phyloP scores from a whole-genome alignment of 2,797 vertebrate species.

The Leuciscus waleckii region DNA sequence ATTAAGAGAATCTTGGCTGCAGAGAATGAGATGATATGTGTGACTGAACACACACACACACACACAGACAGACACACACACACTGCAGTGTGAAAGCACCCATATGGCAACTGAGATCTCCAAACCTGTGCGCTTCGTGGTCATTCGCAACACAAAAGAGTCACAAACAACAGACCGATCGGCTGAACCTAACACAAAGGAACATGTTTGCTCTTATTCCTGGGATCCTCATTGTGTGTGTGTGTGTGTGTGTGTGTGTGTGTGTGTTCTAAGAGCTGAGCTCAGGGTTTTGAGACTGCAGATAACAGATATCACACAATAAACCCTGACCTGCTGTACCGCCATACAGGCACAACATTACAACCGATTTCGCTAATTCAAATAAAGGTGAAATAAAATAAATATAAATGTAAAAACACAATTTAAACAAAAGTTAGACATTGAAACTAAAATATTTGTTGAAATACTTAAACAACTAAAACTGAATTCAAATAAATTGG shows the following conservation, averaged over 20 bases:
- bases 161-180: not conserved
- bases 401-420: no score
- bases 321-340: not conserved
- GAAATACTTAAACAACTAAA: not conserved
- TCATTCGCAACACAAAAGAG: constrained; percentile 1
- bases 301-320: constrained; percentile 38
- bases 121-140: not conserved
- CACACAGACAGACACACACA: constrained; percentile 9
- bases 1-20: not conserved
- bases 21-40: constrained; percentile 23
- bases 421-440: no score
- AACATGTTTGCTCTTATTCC: constrained; percentile 16
- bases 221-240: not conserved
- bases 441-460: not conserved
- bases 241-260: not conserved
- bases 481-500: not conserved
- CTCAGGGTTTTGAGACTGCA: constrained; percentile 40
- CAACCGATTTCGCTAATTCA: not conserved
- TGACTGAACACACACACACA: constrained; percentile 16
- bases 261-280: constrained; percentile 25
- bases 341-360: not conserved
- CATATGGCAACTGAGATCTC: constrained; percentile 23
- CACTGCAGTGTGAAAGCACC: not conserved
- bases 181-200: not conserved
- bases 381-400: not conserved